Percentiles rank a stretch among this genome's conserved stretches.
These are phyloP conservation scores for Limnodromus scolopaceus DNA, from an alignment of 2,797 vertebrate genomes.

Conservation along the genomic window DNA sequence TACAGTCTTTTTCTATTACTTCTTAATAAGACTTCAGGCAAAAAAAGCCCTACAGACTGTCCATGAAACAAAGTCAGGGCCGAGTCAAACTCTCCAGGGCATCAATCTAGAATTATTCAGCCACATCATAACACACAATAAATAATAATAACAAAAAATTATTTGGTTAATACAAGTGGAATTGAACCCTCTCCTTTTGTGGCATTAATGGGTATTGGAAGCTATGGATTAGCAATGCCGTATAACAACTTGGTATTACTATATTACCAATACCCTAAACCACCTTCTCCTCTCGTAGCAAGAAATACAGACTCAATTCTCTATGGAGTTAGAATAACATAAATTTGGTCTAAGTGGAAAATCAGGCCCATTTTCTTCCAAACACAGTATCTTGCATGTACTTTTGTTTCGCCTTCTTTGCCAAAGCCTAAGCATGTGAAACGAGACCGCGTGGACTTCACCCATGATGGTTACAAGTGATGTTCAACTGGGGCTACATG, in stretches of 20 bases:
- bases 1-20: neutral
- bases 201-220: neutral
- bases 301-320: neutral
- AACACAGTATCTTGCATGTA: neutral
- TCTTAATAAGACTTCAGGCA: neutral
- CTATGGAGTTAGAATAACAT: neutral
- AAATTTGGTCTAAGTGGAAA: neutral
- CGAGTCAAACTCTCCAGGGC: neutral
- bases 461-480: neutral
- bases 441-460: fast-evolving
- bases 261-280: neutral
- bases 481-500: neutral
- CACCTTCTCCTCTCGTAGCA: neutral
- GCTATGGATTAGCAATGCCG: neutral
- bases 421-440: neutral
- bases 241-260: neutral
- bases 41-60: neutral
- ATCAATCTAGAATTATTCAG: neutral
- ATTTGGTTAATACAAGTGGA: neutral
- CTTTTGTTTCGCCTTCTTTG: neutral
- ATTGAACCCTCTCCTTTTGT: neutral
- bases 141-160: neutral
- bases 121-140: neutral
- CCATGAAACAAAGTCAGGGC: neutral
- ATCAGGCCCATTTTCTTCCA: neutral